Evolutionary conservation across 2,888 invertebrate genomes (phyloP), one percentile per base, ranked within the genome.

Genomic region (Ferrisia virgata): DNA sequence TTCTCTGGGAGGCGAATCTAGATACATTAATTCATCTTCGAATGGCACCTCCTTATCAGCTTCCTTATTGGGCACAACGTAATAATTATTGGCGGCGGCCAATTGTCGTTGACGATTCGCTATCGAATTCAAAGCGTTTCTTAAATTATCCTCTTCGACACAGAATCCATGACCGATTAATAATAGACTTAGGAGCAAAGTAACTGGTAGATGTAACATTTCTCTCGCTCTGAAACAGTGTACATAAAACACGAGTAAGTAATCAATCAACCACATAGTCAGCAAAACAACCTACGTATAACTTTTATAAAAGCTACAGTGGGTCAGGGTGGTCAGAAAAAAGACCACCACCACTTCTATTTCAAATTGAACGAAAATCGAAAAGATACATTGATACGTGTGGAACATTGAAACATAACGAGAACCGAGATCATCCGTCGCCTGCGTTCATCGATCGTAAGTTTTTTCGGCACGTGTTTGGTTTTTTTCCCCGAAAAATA

Each of bases 21-120:
- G 69, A 58, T 58, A 84, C 84, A 84, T 84, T 40, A 84, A 79
- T 39, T 84, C 84, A 64, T 84, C 84, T 31, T 84, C 79, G 11
- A 40, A 31, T 2, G 69, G 79, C 36, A 79, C 31, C 28, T 25
- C 43, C 11, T 39, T 31, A 9, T 84, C 84, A 4, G 58, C 25
- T n/a, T 84, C 84, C 31, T 82, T 82, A 82, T 72, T 82, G 6
- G 84, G 79, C 22, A 79, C 53, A 11, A 36, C 31, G 31, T 84
- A 84, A n/a, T 84, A 84, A 43, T 72, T 69, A 5, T 25, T 22
- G 6, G 80, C 80, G 13, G 80, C 43, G 15, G 80, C 80, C 28
- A 79, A 39, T 64, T 84, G 84, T n/a, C 84, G 36, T 64, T 84
- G 79, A 3, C 84, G 79, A 28, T 84, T 79, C n/a, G 78, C 64